Evolutionary conservation across 2,113 vertebrate species (phyloP).

Genomic region (Nothobranchius furzeri): DNA sequence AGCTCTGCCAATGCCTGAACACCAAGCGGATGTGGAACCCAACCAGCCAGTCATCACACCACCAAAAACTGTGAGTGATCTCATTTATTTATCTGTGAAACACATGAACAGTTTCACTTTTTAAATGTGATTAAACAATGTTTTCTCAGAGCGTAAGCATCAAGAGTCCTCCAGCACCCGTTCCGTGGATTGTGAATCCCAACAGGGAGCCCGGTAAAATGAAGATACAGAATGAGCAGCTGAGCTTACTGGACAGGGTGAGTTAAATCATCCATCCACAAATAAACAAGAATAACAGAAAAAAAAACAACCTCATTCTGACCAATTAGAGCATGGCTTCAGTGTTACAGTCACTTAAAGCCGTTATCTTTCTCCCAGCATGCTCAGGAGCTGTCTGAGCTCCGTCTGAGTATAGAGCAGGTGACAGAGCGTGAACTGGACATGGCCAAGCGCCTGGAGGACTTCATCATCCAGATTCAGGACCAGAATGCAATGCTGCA

Average conservation of each 20-base stretch:
- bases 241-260: constrained; percentile 71
- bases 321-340: neutral
- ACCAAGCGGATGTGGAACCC: constrained; percentile 11
- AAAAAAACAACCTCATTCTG: neutral
- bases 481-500: constrained; percentile 78
- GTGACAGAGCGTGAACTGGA: constrained; percentile 81
- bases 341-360: neutral
- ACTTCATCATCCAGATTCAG: constrained; percentile 79
- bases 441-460: constrained; percentile 82
- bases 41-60: constrained; percentile 56
- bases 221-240: constrained; percentile 59
- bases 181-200: constrained; percentile 71
- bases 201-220: constrained; percentile 58
- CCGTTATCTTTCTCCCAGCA: constrained; percentile 61
- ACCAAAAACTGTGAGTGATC: constrained; percentile 66
- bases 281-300: neutral
- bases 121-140: neutral
- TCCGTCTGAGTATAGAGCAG: constrained; percentile 76
- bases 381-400: constrained; percentile 74
- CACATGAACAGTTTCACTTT: too few relatives aligned
- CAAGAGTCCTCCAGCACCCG: constrained; percentile 61
- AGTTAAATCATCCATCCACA: neutral
- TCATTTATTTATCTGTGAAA: neutral
- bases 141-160: constrained; percentile 39
- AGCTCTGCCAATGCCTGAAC: constrained; percentile 28